Percentiles rank a stretch among this genome's conserved stretches.
phyloP scores from a whole-genome alignment of 2,888 invertebrate genomes.

The Agrilus biguttatus region DNA sequence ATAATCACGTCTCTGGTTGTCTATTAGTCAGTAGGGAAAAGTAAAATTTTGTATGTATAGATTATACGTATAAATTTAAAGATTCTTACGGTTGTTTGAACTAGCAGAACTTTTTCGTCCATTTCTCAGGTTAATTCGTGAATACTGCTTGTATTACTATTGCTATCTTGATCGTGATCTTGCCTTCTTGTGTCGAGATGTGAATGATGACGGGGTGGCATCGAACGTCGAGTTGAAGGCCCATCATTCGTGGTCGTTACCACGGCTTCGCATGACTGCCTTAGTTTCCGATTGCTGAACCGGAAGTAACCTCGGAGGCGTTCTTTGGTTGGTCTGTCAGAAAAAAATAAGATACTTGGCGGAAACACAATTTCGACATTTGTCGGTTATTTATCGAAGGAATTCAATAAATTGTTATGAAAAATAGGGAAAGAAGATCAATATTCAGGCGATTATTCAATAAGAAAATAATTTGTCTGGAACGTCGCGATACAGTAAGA shows the following conservation, averaged over 20 bases:
- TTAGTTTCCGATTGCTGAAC: slow-evolving; percentile 31
- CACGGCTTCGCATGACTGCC: slow-evolving; percentile 30
- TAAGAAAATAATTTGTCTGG: too few relatives aligned
- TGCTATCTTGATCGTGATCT: slow-evolving; percentile 18
- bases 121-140: too few relatives aligned
- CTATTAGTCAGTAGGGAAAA: too few relatives aligned
- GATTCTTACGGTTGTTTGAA: too few relatives aligned
- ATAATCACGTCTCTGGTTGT: too few relatives aligned
- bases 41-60: too few relatives aligned
- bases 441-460: not conserved
- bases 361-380: not conserved
- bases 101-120: too few relatives aligned
- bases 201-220: slow-evolving; percentile 17
- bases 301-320: slow-evolving; percentile 42
- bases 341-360: not conserved
- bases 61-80: too few relatives aligned
- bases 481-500: too few relatives aligned
- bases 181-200: slow-evolving; percentile 13
- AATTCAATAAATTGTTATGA: too few relatives aligned
- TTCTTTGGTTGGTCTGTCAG: slow-evolving; percentile 39
- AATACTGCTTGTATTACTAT: slow-evolving; percentile 7
- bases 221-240: slow-evolving; percentile 14
- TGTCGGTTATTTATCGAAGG: too few relatives aligned
- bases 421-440: not conserved
- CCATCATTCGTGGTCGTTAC: slow-evolving; percentile 25